These are phyloP conservation scores for Epizoanthus illoricatus DNA, from an alignment of 92 coral and sea anemone species.

Conservation along the genomic window DNA sequence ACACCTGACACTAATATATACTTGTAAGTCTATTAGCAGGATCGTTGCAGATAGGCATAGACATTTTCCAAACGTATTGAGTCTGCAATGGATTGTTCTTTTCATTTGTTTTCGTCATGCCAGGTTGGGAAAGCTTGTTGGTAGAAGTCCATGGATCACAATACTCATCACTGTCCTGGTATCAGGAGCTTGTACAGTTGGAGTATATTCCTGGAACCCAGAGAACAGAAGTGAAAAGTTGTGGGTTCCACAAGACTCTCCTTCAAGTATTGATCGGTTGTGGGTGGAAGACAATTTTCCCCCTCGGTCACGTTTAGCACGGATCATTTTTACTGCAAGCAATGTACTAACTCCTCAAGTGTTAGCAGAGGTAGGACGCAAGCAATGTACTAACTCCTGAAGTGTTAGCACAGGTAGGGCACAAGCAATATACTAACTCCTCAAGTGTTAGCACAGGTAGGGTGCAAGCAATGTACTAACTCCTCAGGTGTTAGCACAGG, in stretches of 20 bases:
- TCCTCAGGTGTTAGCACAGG: too few species aligned
- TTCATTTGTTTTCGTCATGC: too few species aligned
- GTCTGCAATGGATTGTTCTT: too few species aligned
- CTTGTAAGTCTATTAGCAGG: too few species aligned
- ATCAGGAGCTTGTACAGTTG: slow-evolving; percentile 70
- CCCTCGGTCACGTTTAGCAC: slow-evolving; percentile 48
- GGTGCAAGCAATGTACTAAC: too few species aligned
- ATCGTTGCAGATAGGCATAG: too few species aligned
- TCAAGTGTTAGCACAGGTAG: background rate
- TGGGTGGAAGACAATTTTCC: slow-evolving; percentile 87
- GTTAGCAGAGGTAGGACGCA: too few species aligned
- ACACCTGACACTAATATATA: too few species aligned
- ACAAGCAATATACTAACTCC: slow-evolving; percentile 70
- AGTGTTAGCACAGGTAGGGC: too few species aligned
- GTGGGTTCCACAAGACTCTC: slow-evolving; percentile 79
- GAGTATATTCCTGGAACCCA: slow-evolving; percentile 62
- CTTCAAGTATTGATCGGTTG: slow-evolving; percentile 54
- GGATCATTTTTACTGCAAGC: slow-evolving; percentile 45
- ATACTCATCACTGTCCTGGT: slow-evolving; percentile 60
- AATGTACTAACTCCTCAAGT: slow-evolving; percentile 68
- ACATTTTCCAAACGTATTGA: too few species aligned
- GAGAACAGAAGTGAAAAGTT: slow-evolving; percentile 81
- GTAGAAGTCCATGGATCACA: slow-evolving; percentile 84
- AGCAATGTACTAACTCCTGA: too few species aligned
- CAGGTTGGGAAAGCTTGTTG: slow-evolving; percentile 83